Evolutionary conservation across 2,797 vertebrate species (phyloP).

Genomic region (Xenentodon cancila): DNA sequence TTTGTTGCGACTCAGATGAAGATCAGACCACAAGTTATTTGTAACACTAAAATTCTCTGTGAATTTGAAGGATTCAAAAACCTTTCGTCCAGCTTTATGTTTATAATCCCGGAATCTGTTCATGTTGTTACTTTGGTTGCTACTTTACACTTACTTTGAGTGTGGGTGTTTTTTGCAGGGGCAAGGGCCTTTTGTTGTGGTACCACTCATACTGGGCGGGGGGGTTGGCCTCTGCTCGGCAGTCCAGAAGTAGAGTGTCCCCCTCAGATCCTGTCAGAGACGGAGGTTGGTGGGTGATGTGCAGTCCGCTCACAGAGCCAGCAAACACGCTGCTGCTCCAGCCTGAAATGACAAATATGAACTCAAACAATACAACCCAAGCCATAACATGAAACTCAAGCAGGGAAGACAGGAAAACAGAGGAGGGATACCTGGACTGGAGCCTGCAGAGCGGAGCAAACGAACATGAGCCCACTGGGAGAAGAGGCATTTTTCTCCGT

Average conservation of each 20-base stretch:
- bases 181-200: constrained; percentile 74
- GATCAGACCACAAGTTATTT: not conserved
- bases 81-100: not conserved
- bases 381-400: not conserved
- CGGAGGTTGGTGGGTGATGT: constrained; percentile 77
- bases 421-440: constrained; percentile 69
- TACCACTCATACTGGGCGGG: constrained; percentile 89
- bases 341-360: constrained; percentile 52
- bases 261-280: constrained; percentile 79
- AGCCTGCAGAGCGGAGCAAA: constrained; percentile 58
- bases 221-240: constrained; percentile 81
- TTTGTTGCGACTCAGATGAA: too few relatives aligned
- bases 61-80: not conserved
- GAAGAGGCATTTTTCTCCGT: constrained; percentile 79
- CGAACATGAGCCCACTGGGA: constrained; percentile 83
- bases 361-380: not conserved
- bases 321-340: constrained; percentile 72
- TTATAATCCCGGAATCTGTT: not conserved
- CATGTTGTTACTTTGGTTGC: too few relatives aligned
- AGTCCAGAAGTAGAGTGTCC: constrained; percentile 78
- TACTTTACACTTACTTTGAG: constrained; percentile 72
- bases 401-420: not conserved
- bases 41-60: not conserved
- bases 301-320: constrained; percentile 73
- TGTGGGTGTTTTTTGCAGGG: constrained; percentile 57